Percentiles rank a stretch among this genome's conserved stretches.
These are phyloP conservation scores for Numenius arquata DNA, from an alignment of 2,113 vertebrate species.

Conservation along the genomic window DNA sequence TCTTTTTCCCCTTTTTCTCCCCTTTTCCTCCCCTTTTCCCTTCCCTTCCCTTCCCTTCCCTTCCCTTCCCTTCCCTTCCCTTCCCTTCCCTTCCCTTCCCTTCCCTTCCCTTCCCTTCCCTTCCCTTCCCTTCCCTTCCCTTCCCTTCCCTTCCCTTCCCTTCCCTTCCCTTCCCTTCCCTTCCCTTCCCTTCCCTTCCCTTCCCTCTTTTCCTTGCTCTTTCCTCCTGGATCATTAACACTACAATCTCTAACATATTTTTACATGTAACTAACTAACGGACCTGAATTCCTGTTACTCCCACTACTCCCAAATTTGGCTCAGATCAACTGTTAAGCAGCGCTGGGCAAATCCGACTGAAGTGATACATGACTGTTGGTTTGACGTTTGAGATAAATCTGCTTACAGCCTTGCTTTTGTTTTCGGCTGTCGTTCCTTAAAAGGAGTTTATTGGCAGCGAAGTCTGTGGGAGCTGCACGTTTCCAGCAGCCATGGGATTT, in stretches of 20 bases:
- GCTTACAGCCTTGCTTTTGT: background rate
- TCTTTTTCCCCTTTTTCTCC: no score
- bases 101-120: no score
- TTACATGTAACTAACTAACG: background rate
- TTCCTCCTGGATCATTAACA: background rate
- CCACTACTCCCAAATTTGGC: background rate
- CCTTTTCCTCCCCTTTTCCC: no score
- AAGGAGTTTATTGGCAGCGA: background rate
- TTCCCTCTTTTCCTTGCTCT: background rate
- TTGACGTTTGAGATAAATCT: background rate
- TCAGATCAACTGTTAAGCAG: background rate
- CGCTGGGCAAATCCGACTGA: background rate
- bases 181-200: no score
- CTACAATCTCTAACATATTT: background rate
- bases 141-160: background rate
- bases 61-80: no score
- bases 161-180: accelerated
- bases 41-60: no score
- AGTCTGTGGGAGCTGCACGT: conserved; percentile 36
- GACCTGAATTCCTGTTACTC: background rate
- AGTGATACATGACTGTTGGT: background rate
- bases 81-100: no score
- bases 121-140: no score
- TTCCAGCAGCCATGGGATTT: conserved; percentile 55
- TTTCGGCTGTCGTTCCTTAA: background rate